Evolutionary conservation across 2,797 vertebrate species (phyloP).

Genomic region (Arnoldichthys spilopterus): DNA sequence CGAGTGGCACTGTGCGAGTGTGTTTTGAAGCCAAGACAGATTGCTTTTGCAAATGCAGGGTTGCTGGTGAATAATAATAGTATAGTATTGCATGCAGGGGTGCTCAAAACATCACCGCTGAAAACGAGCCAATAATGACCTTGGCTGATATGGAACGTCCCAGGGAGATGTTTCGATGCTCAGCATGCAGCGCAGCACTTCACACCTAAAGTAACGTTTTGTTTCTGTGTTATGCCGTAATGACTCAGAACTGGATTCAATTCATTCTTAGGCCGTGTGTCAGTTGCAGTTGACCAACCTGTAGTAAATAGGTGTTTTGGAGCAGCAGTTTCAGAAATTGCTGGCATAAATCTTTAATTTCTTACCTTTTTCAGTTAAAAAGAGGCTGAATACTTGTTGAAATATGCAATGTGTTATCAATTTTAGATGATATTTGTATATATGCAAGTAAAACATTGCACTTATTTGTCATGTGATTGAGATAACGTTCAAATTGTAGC

Average conservation of each 20-base stretch:
- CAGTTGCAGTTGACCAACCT: too few relatives aligned
- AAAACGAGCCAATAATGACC: constrained; percentile 16
- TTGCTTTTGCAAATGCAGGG: constrained; percentile 9
- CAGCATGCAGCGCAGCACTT: not conserved
- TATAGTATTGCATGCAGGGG: not conserved
- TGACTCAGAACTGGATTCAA: not conserved
- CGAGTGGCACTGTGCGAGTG: constrained; percentile 1
- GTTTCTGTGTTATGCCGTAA: not conserved
- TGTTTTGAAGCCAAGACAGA: not conserved
- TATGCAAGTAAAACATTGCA: too few relatives aligned
- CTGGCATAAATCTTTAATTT: too few relatives aligned
- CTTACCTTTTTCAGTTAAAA: too few relatives aligned
- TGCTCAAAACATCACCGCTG: not conserved
- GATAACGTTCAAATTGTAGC: too few relatives aligned
- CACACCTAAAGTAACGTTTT: not conserved
- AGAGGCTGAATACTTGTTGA: too few relatives aligned
- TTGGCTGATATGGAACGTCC: not conserved
- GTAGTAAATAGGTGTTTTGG: too few relatives aligned
- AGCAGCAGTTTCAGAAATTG: too few relatives aligned
- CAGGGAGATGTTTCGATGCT: not conserved
- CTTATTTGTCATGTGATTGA: too few relatives aligned
- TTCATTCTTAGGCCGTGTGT: too few relatives aligned
- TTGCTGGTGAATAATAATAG: constrained; percentile 24
- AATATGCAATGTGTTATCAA: too few relatives aligned
- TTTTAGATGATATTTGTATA: too few relatives aligned